Conservation (phyloP, 1,140 invertebrate genomes). For the Varroa destructor region DNA sequence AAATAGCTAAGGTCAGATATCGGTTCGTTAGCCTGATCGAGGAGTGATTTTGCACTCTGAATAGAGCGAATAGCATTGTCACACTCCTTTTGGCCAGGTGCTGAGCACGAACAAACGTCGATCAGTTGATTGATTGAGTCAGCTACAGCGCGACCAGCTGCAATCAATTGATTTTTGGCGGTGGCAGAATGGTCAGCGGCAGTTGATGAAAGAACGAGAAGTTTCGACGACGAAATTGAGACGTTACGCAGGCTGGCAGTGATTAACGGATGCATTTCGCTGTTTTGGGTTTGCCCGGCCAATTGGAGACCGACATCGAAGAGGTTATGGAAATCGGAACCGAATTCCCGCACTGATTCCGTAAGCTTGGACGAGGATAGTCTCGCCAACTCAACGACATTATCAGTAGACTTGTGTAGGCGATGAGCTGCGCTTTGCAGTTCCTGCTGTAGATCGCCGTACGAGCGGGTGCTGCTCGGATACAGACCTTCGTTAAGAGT, state of each 20-base stretch:
- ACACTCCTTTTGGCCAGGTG: constrained; percentile 84
- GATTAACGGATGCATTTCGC: constrained; percentile 58
- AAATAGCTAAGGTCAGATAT: constrained; percentile 79
- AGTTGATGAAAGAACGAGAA: constrained; percentile 71
- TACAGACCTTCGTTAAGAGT: constrained; percentile 50
- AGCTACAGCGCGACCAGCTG: constrained; percentile 64
- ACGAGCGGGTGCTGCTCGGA: constrained; percentile 44
- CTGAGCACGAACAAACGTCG: constrained; percentile 64
- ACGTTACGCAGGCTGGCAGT: constrained; percentile 71
- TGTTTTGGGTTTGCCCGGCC: constrained; percentile 59
- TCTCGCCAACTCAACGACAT: constrained; percentile 56
- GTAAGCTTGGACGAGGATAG: constrained; percentile 55
- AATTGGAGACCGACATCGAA: constrained; percentile 64
- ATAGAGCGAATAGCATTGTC: constrained; percentile 90
- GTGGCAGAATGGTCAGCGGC: constrained; percentile 76
- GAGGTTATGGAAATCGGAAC: constrained; percentile 59
- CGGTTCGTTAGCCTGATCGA: constrained; percentile 74
- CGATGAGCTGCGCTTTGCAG: constrained; percentile 64
- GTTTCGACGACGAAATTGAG: constrained; percentile 69
- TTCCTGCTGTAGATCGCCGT: constrained; percentile 69
- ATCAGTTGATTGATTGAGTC: constrained; percentile 82
- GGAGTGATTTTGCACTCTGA: constrained; percentile 55
- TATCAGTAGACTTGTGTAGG: constrained; percentile 64
- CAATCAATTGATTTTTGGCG: constrained; percentile 69
- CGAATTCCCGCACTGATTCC: constrained; percentile 57